Evolutionary conservation across 2,797 vertebrate genomes (phyloP).

Genomic region (Macrochelys suwanniensis): DNA sequence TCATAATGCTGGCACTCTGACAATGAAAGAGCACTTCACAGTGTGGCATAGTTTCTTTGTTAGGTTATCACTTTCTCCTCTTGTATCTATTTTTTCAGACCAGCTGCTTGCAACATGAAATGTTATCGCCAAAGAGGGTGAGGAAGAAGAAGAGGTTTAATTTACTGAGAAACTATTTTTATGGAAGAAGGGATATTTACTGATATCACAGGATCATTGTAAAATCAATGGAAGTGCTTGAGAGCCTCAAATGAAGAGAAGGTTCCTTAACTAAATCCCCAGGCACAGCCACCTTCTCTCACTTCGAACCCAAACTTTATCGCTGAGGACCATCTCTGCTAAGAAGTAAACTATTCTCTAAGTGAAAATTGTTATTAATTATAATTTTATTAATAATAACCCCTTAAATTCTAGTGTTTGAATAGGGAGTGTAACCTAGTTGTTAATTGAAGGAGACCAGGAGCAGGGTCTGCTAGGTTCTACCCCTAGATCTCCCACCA

Average conservation of each 20-base stretch:
- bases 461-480: not conserved
- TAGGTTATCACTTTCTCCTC: not conserved
- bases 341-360: not conserved
- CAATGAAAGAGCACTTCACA: constrained; percentile 38
- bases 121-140: constrained; percentile 27
- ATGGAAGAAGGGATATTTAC: constrained; percentile 31
- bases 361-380: not conserved
- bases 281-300: not conserved
- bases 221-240: not conserved
- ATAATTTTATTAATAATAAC: not conserved
- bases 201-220: not conserved
- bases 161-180: constrained; percentile 50
- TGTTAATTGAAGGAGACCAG: not conserved
- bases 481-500: not conserved
- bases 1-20: not conserved
- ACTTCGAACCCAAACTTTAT: not conserved
- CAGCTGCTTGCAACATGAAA: constrained; percentile 24
- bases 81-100: constrained; percentile 26
- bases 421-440: not conserved
- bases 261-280: not conserved
- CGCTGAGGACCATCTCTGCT: not conserved
- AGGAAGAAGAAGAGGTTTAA: constrained; percentile 11
- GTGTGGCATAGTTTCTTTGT: not conserved
- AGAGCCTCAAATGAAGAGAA: not conserved
- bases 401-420: not conserved